phyloP scores from a whole-genome alignment of 2,888 invertebrate genomes.

The Hirtodrosophila duncani region DNA sequence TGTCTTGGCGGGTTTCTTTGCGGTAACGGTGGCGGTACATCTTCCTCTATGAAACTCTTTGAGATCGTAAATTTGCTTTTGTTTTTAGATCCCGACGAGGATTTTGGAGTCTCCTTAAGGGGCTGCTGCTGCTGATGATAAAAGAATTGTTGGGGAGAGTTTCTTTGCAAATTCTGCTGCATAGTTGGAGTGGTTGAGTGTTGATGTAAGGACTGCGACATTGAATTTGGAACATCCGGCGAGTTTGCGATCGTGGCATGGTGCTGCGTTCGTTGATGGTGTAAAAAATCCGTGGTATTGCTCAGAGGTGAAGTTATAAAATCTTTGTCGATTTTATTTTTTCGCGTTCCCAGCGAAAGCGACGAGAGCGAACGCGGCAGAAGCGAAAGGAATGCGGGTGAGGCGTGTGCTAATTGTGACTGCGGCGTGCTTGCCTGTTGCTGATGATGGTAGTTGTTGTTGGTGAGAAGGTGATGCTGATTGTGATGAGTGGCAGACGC shows the following conservation, averaged over 20 bases:
- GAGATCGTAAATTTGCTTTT: constrained; percentile 75
- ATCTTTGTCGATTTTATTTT: constrained; percentile 78
- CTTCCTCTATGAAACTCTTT: constrained; percentile 73
- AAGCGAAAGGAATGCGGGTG: constrained; percentile 78
- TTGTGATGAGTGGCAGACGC: constrained; percentile 57
- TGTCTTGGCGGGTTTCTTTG: constrained; percentile 79
- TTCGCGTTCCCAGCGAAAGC: constrained; percentile 77
- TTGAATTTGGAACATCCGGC: constrained; percentile 49
- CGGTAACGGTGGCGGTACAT: constrained; percentile 80
- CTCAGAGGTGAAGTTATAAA: constrained; percentile 72
- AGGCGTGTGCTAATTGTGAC: constrained; percentile 64
- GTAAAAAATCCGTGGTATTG: constrained; percentile 73
- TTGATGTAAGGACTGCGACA: constrained; percentile 72
- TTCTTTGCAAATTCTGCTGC: constrained; percentile 50
- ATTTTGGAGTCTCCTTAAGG: constrained; percentile 67
- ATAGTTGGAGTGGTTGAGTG: constrained; percentile 42
- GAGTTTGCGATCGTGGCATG: constrained; percentile 45
- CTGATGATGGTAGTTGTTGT: constrained; percentile 58
- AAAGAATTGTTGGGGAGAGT: constrained; percentile 44
- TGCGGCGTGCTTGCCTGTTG: constrained; percentile 71
- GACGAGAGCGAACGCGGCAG: constrained; percentile 78
- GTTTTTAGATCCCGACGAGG: constrained; percentile 51
- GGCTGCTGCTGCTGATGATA: constrained; percentile 60
- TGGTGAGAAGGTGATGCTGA: constrained; percentile 58
- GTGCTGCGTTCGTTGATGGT: constrained; percentile 50